These are phyloP conservation scores for Rhaphigaster nebulosa DNA, from an alignment of 2,888 invertebrate species.

Conservation along the genomic window DNA sequence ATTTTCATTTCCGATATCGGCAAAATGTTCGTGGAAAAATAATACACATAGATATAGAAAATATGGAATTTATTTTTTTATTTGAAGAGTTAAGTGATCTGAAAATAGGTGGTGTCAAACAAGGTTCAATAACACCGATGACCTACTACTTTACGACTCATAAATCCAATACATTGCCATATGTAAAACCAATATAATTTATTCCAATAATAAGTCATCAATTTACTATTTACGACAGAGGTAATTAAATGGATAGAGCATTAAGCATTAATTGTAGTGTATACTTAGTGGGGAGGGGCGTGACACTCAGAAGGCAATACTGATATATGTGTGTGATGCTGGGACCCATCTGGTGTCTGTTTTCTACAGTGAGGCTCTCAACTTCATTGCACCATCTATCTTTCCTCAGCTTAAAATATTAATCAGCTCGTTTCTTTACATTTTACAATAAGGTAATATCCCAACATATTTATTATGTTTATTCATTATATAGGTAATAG, in stretches of 20 bases:
- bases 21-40: too few species aligned
- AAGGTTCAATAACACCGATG: background rate
- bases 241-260: background rate
- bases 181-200: background rate
- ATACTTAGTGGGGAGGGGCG: background rate
- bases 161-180: background rate
- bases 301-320: background rate
- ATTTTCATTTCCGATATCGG: too few species aligned
- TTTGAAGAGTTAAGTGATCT: too few species aligned
- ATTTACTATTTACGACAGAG: background rate
- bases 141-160: background rate
- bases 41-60: too few species aligned
- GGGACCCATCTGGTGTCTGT: background rate
- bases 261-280: background rate
- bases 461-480: too few species aligned
- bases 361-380: background rate
- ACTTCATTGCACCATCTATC: background rate
- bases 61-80: too few species aligned
- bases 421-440: background rate
- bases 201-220: background rate
- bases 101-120: background rate
- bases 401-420: background rate
- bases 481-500: too few species aligned
- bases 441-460: background rate
- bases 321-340: background rate